These are phyloP conservation scores for Catagonus wagneri DNA, from an alignment of 2,113 vertebrate species.

Conservation along the genomic window DNA sequence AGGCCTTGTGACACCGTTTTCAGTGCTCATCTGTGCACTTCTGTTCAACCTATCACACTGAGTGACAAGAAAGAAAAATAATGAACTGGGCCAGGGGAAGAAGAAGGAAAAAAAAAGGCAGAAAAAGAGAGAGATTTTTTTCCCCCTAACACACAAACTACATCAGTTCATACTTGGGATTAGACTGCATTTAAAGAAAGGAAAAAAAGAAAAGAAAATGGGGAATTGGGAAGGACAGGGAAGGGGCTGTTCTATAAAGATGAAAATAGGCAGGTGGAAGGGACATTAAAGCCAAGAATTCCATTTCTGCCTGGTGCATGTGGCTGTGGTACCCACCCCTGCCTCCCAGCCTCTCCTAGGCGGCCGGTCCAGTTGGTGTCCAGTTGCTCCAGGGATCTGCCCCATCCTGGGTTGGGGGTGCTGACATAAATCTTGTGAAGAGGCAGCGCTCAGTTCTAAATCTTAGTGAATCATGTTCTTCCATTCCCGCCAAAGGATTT, in stretches of 20 bases:
- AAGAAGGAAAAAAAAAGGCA: slow-evolving; percentile 90
- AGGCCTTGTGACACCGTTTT: slow-evolving; percentile 99
- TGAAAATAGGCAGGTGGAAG: slow-evolving; percentile 85
- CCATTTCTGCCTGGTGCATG: slow-evolving; percentile 73
- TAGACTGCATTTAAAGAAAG: slow-evolving; percentile 90
- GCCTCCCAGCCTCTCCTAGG: slow-evolving; percentile 52
- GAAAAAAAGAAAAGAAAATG: slow-evolving; percentile 81
- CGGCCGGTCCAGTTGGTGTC: slow-evolving; percentile 79
- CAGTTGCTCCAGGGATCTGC: slow-evolving; percentile 76
- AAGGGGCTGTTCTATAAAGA: slow-evolving; percentile 85
- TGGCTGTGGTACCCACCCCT: slow-evolving; percentile 62
- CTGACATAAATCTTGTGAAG: slow-evolving; percentile 80
- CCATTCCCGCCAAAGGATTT: slow-evolving; percentile 63
- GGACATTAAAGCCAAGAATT: slow-evolving; percentile 79
- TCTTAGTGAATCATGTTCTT: slow-evolving; percentile 39
- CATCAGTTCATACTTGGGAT: slow-evolving; percentile 92
- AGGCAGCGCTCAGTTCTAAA: slow-evolving; percentile 74
- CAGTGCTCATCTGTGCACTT: slow-evolving; percentile 99
- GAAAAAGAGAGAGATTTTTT: slow-evolving; percentile 90
- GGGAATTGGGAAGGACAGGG: slow-evolving; percentile 82
- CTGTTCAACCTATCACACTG: slow-evolving; percentile 99
- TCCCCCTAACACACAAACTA: slow-evolving; percentile 88
- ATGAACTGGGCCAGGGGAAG: slow-evolving; percentile 99
- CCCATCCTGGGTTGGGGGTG: slow-evolving; percentile 73
- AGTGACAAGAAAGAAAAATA: slow-evolving; percentile 99